Conservation (phyloP, 1,140 invertebrate genomes). For the Leptinotarsa lineolata region DNA sequence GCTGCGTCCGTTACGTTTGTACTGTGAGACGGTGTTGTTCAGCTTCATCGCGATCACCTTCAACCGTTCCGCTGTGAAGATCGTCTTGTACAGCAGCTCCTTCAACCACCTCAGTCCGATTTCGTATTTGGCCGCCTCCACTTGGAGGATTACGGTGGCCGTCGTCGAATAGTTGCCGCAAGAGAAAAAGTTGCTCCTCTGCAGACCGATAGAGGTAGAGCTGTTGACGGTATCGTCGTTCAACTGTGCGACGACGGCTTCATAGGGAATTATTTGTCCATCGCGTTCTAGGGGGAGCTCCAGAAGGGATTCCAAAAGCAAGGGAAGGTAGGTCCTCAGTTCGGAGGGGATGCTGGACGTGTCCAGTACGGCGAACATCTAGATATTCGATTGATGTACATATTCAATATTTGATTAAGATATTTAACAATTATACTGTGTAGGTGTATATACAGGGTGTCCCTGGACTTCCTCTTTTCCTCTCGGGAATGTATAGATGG, state of each 20-base stretch:
- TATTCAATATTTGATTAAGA: too few relatives aligned
- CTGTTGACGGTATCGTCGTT: constrained; percentile 72
- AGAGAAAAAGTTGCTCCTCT: constrained; percentile 39
- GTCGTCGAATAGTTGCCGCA: constrained; percentile 67
- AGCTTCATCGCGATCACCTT: constrained; percentile 77
- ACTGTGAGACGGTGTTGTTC: constrained; percentile 74
- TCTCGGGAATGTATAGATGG: too few relatives aligned
- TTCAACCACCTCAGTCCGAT: constrained; percentile 76
- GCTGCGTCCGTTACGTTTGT: constrained; percentile 68
- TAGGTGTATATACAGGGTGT: too few relatives aligned
- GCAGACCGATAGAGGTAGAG: constrained; percentile 65
- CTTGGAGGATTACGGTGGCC: constrained; percentile 62
- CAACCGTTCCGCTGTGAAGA: constrained; percentile 74
- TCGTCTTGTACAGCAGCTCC: constrained; percentile 73
- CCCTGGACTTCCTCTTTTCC: too few relatives aligned
- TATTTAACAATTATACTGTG: too few relatives aligned
- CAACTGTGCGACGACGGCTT: constrained; percentile 75
- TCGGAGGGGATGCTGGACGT: constrained; percentile 65
- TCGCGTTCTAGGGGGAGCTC: constrained; percentile 67
- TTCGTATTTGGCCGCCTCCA: constrained; percentile 75
- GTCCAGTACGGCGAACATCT: constrained; percentile 74
- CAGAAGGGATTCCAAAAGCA: constrained; percentile 72
- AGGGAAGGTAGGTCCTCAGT: constrained; percentile 71
- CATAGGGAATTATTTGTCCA: constrained; percentile 67
- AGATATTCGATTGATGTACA: constrained; percentile 43